Evolutionary conservation across 2,797 vertebrate species (phyloP).

Genomic region (Smutsia gigantea): DNA sequence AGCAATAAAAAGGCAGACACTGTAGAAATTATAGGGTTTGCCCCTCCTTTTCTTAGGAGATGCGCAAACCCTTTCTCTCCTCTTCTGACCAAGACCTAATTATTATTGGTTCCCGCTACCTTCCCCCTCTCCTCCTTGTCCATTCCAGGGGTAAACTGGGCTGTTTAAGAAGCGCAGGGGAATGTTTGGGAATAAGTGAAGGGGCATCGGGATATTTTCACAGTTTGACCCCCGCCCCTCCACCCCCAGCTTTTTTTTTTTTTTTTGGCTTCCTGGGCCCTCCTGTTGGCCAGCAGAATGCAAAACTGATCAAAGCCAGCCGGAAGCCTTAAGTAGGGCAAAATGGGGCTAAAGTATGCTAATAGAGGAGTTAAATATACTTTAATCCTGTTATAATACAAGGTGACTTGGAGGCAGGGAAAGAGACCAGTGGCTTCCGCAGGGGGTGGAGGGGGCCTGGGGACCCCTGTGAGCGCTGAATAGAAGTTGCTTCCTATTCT

Average conservation of each 20-base stretch:
- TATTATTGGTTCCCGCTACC: slow-evolving; percentile 86
- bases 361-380: slow-evolving; percentile 92
- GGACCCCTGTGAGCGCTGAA: slow-evolving; percentile 89
- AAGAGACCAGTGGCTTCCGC: slow-evolving; percentile 86
- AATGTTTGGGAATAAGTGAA: slow-evolving; percentile 84
- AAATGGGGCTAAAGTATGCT: slow-evolving; percentile 92
- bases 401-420: slow-evolving; percentile 88
- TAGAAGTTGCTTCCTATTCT: slow-evolving; percentile 90
- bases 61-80: slow-evolving; percentile 82
- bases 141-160: slow-evolving; percentile 71
- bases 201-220: slow-evolving; percentile 90
- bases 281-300: slow-evolving; percentile 89
- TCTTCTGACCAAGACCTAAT: slow-evolving; percentile 87
- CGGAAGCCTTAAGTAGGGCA: slow-evolving; percentile 90
- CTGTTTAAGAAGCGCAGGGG: slow-evolving; percentile 75
- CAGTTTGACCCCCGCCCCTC: slow-evolving; percentile 86
- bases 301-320: slow-evolving; percentile 93
- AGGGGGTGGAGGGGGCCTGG: slow-evolving; percentile 80
- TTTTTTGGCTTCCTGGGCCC: slow-evolving; percentile 82
- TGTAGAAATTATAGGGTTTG: slow-evolving; percentile 88
- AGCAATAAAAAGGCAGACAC: slow-evolving; percentile 91
- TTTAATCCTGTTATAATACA: slow-evolving; percentile 94
- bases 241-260: no score
- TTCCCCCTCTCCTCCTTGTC: slow-evolving; percentile 82
- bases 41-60: slow-evolving; percentile 91